A percentile compares a stretch with the other conserved stretches of the same genome.
Conservation (phyloP, 1,140 invertebrate species). For the Drusus annulatus region DNA sequence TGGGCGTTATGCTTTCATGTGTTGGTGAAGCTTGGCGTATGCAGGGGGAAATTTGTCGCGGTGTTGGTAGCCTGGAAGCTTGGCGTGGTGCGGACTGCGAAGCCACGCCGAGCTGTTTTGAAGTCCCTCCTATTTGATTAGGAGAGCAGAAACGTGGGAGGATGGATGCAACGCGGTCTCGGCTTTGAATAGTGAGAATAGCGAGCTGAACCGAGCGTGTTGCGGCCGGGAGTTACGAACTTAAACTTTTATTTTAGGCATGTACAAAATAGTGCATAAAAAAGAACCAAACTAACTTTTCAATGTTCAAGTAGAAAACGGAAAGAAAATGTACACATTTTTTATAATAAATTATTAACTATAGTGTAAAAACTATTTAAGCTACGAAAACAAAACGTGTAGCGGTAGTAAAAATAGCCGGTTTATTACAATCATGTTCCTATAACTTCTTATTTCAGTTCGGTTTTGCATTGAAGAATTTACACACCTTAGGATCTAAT, state of each 20-base stretch:
- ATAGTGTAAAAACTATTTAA: not conserved
- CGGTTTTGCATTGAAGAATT: no score
- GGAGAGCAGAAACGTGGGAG: constrained; percentile 29
- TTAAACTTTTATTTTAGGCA: not conserved
- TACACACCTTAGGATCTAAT: no score
- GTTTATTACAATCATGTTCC: no score
- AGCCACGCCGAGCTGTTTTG: constrained; percentile 30
- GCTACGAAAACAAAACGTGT: no score
- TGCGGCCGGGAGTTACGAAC: not conserved
- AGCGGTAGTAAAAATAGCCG: no score
- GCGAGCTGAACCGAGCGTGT: no score
- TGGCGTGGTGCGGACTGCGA: not conserved
- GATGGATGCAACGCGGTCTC: not conserved
- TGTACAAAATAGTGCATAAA: not conserved
- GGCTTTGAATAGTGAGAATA: no score
- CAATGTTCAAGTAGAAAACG: not conserved
- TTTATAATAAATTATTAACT: not conserved
- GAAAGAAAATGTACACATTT: no score
- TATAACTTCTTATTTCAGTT: no score
- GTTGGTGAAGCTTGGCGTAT: not conserved
- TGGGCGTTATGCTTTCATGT: not conserved
- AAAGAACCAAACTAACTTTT: not conserved
- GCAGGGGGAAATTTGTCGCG: not conserved
- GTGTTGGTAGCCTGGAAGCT: not conserved
- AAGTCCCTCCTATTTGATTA: constrained; percentile 45